A percentile compares a stretch with the other conserved stretches of the same genome.
phyloP scores from a whole-genome alignment of 2,888 invertebrate genomes.

The Syritta pipiens region DNA sequence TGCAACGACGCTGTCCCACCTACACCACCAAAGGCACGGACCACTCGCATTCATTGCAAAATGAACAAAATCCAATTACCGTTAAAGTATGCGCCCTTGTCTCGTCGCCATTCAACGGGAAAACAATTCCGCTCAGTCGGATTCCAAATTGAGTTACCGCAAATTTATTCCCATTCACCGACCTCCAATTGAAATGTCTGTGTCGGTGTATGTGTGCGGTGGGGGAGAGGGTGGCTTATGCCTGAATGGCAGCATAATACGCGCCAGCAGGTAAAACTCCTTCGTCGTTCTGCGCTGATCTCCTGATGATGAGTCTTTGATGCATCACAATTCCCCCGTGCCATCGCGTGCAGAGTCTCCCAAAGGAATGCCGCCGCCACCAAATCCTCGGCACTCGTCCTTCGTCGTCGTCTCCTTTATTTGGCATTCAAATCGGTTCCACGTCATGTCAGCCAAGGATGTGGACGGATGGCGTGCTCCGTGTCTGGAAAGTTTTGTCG shows the following conservation, averaged over 20 bases:
- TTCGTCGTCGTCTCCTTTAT: neutral
- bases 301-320: neutral
- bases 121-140: conserved; percentile 20
- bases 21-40: too few relatives aligned
- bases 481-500: neutral
- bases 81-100: conserved; percentile 3
- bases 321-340: neutral
- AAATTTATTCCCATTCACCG: neutral
- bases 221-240: neutral
- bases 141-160: conserved; percentile 19
- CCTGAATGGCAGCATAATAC: neutral
- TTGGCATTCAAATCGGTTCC: neutral
- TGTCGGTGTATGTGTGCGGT: neutral
- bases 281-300: neutral
- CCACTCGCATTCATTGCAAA: too few relatives aligned
- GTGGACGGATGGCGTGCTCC: neutral
- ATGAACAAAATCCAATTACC: conserved; percentile 22
- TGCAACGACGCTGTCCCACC: too few relatives aligned
- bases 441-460: neutral
- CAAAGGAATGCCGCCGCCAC: neutral
- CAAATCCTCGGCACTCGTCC: neutral
- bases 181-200: conserved; percentile 7
- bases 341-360: neutral
- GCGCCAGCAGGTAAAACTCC: conserved; percentile 1
- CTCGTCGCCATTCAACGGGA: neutral